Conservation (phyloP, 2,888 invertebrate species). For the Ochlodes sylvanus region DNA sequence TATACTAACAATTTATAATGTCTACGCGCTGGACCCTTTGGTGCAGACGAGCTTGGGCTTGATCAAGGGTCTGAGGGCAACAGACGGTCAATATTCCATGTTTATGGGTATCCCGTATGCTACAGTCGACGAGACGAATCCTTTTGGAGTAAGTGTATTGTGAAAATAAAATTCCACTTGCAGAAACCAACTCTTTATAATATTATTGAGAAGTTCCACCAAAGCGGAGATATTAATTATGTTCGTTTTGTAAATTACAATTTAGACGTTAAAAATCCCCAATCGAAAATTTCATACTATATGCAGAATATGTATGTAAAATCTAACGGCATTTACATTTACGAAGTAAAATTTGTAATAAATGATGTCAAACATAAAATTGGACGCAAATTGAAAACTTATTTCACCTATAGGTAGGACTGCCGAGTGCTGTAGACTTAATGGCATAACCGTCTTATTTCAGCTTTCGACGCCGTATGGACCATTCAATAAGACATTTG, state of each 20-base stretch:
- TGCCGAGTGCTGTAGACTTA: not conserved
- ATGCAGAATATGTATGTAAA: too few species aligned
- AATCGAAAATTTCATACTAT: too few species aligned
- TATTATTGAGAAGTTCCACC: too few species aligned
- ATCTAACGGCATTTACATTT: too few species aligned
- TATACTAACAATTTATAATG: not conserved
- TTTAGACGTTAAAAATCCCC: too few species aligned
- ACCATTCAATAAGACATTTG: slow-evolving; percentile 44
- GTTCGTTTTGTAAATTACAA: too few species aligned
- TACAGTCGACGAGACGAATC: slow-evolving; percentile 57
- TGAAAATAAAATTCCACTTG: not conserved
- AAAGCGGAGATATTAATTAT: too few species aligned
- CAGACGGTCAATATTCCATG: slow-evolving; percentile 56
- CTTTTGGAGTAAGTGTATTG: slow-evolving; percentile 64
- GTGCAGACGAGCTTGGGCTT: slow-evolving; percentile 54
- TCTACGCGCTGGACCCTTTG: slow-evolving; percentile 41
- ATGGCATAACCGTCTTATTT: slow-evolving; percentile 10
- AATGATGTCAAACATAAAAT: too few species aligned
- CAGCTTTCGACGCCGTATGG: slow-evolving; percentile 44
- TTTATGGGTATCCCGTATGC: slow-evolving; percentile 71
- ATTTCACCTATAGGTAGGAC: too few species aligned
- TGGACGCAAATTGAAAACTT: too few species aligned
- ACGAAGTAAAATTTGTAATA: too few species aligned
- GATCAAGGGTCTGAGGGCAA: slow-evolving; percentile 53
- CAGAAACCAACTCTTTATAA: too few species aligned